A percentile compares a stretch with the other conserved stretches of the same genome.
Evolutionary conservation across 2,113 vertebrate genomes (phyloP).

Genomic region (Malurus melanocephalus): DNA sequence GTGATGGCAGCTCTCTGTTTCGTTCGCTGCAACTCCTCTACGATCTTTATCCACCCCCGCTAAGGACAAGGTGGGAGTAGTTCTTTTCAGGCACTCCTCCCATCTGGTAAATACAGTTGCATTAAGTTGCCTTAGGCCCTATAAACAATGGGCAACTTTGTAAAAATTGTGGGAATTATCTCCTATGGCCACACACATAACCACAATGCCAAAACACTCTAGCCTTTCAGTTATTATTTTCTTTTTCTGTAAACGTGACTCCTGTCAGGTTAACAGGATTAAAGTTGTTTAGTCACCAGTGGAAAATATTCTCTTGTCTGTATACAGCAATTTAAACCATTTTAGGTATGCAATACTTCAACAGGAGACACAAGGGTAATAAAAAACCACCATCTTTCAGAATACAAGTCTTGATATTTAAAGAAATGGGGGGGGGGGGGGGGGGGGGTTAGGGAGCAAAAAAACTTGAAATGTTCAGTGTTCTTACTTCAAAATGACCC

Average conservation of each 20-base stretch:
- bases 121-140: neutral
- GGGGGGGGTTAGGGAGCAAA: accelerated
- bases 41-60: too few relatives aligned
- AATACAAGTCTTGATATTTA: neutral
- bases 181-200: neutral
- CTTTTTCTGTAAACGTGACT: neutral
- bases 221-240: neutral
- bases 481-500: neutral
- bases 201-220: neutral
- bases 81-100: neutral
- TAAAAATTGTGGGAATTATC: neutral
- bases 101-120: neutral
- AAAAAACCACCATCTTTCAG: neutral
- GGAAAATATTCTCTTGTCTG: neutral
- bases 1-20: neutral
- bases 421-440: neutral
- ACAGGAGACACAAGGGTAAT: neutral
- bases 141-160: neutral
- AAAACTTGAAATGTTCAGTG: neutral
- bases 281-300: neutral
- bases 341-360: neutral
- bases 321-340: neutral
- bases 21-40: neutral
- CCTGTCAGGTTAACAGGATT: neutral
- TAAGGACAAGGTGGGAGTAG: neutral